These are phyloP conservation scores for Brachylomia viminalis DNA, from an alignment of 2,888 invertebrate genomes.

Conservation along the genomic window DNA sequence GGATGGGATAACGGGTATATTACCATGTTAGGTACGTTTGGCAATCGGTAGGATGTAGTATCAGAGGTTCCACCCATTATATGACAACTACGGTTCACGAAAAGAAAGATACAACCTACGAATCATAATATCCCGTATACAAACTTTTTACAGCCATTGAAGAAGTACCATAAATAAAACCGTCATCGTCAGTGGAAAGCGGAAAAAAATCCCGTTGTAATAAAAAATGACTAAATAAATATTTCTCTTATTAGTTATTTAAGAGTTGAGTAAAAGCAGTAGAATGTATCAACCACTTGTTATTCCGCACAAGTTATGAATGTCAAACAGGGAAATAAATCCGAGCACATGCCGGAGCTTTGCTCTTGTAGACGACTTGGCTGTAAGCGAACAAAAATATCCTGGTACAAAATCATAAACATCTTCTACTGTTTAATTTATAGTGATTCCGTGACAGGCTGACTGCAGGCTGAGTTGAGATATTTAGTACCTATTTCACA, in stretches of 20 bases:
- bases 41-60: background rate
- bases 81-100: background rate
- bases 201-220: background rate
- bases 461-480: background rate
- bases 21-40: background rate
- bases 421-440: slow-evolving; percentile 18
- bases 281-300: slow-evolving; percentile 54
- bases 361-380: slow-evolving; percentile 50
- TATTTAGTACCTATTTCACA: too few species aligned
- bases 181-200: background rate
- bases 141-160: background rate
- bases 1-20: slow-evolving; percentile 28
- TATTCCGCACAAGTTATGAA: slow-evolving; percentile 61
- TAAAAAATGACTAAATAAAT: slow-evolving; percentile 5
- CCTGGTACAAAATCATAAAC: slow-evolving; percentile 15
- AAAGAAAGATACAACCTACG: background rate
- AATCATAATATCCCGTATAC: background rate
- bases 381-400: slow-evolving; percentile 50
- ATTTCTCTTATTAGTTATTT: slow-evolving; percentile 26
- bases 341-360: slow-evolving; percentile 44
- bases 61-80: background rate
- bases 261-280: slow-evolving; percentile 25
- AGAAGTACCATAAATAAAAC: background rate
- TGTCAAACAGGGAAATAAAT: slow-evolving; percentile 58
- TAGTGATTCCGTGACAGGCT: background rate